These are phyloP conservation scores for Gorsachius magnificus DNA, from an alignment of 2,797 vertebrate genomes.

Conservation along the genomic window DNA sequence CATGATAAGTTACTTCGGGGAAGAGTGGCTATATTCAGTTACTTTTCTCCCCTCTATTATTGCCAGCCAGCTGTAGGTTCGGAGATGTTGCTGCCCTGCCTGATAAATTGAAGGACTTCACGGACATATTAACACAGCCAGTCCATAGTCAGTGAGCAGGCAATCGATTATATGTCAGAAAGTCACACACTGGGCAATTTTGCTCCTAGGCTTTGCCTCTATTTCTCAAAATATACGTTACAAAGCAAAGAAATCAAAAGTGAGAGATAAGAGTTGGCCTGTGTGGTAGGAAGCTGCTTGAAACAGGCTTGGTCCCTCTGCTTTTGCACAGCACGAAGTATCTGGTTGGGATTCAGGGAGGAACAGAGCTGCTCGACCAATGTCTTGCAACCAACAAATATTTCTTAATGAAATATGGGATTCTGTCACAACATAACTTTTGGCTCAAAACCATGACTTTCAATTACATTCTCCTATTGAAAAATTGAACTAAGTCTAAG, in stretches of 20 bases:
- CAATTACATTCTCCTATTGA: not conserved
- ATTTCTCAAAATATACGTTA: conserved; percentile 45
- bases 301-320: not conserved
- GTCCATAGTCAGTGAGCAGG: conserved; percentile 36
- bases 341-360: not conserved
- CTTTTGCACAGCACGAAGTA: not conserved
- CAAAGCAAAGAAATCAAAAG: conserved; percentile 42
- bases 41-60: not conserved
- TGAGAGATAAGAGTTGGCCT: conserved; percentile 1
- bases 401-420: not conserved
- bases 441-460: not conserved
- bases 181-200: conserved; percentile 59
- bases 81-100: conserved; percentile 21
- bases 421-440: not conserved
- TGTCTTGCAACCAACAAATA: not conserved
- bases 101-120: conserved; percentile 63
- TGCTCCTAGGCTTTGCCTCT: conserved; percentile 33
- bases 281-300: not conserved
- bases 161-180: conserved; percentile 67
- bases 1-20: conserved; percentile 25
- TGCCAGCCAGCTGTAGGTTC: not conserved
- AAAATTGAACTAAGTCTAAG: not conserved
- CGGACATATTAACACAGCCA: conserved; percentile 46
- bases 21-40: conserved; percentile 2
- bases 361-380: rapidly evolving